Evolutionary conservation across 2,113 vertebrate species (phyloP).

Genomic region (Sphyrna mokarran): DNA sequence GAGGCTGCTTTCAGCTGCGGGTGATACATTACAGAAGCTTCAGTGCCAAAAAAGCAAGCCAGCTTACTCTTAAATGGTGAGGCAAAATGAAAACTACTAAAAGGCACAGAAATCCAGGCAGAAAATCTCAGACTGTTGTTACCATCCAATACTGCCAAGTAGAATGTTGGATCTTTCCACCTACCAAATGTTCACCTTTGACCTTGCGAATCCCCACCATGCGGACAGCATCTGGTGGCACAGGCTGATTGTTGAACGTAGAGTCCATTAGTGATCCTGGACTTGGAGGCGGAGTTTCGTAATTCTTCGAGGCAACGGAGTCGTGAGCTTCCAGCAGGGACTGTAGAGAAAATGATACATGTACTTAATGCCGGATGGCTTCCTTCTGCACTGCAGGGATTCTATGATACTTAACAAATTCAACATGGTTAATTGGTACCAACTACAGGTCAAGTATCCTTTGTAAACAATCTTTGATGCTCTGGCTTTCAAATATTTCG

Average conservation of each 20-base stretch:
- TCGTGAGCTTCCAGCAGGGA: slow-evolving; percentile 91
- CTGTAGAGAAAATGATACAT: slow-evolving; percentile 49
- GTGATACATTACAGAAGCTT: not conserved
- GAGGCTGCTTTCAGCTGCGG: not conserved
- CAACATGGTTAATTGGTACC: not conserved
- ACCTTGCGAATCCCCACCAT: slow-evolving; percentile 94
- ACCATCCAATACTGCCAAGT: not conserved
- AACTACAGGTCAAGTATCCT: not conserved
- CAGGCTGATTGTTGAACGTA: slow-evolving; percentile 75
- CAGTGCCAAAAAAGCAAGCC: not conserved
- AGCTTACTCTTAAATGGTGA: not conserved
- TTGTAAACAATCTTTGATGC: too few relatives aligned
- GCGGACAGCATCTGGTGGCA: slow-evolving; percentile 83
- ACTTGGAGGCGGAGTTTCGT: slow-evolving; percentile 81
- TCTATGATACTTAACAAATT: not conserved
- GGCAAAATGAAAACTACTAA: not conserved
- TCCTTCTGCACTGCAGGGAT: too few relatives aligned
- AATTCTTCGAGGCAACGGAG: slow-evolving; percentile 89
- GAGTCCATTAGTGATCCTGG: slow-evolving; percentile 75
- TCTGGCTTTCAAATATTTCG: too few relatives aligned
- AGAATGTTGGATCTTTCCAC: not conserved
- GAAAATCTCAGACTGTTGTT: not conserved
- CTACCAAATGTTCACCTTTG: slow-evolving; percentile 84
- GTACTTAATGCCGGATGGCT: not conserved
- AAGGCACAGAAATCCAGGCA: not conserved